Conservation (phyloP, 2,888 invertebrate species). For the Acrocera orbiculus region DNA sequence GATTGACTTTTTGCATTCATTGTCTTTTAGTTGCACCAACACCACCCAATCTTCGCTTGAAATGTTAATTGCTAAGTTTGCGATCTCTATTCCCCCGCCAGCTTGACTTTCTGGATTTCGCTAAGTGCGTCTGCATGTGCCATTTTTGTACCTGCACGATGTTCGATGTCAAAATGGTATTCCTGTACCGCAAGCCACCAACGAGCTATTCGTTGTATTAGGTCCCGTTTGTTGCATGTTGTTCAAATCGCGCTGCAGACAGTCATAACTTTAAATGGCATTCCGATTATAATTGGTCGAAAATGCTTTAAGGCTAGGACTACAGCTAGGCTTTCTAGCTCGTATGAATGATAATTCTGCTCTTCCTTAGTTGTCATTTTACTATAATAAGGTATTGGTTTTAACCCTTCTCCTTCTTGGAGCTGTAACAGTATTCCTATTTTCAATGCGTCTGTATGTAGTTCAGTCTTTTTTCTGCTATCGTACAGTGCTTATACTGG, state of each 20-base stretch:
- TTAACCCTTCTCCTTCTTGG: too few species aligned
- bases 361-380: neutral
- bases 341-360: neutral
- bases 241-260: neutral
- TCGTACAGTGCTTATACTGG: constrained; percentile 12
- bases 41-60: neutral
- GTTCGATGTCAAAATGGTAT: neutral
- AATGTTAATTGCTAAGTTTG: neutral
- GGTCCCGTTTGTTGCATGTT: neutral
- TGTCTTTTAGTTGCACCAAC: neutral
- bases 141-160: neutral
- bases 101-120: neutral
- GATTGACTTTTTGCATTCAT: neutral
- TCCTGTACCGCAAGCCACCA: neutral
- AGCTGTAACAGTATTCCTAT: too few species aligned
- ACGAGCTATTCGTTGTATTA: neutral
- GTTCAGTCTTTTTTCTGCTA: neutral
- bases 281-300: neutral
- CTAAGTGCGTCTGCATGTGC: neutral
- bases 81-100: too few species aligned
- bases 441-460: neutral
- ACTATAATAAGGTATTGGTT: neutral
- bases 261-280: neutral
- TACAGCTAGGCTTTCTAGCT: neutral
- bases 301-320: neutral